Percentiles rank a stretch among this genome's conserved stretches.
Conservation (phyloP, 2,888 invertebrate species). For the Panopea generosa region DNA sequence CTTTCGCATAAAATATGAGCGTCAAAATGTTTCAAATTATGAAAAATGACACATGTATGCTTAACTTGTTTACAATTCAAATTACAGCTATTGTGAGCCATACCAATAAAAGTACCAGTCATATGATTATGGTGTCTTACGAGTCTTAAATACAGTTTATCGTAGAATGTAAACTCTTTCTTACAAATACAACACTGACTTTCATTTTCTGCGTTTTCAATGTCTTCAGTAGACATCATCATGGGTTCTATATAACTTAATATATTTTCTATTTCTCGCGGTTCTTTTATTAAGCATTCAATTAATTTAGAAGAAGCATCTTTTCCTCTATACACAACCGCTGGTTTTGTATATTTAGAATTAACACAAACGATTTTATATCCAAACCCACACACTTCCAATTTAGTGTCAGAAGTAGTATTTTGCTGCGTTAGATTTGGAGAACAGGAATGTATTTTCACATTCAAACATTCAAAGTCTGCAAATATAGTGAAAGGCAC, state of each 20-base stretch:
- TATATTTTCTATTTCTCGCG: conserved; percentile 30
- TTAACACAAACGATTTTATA: conserved; percentile 19
- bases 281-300: conserved; percentile 25
- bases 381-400: conserved; percentile 19
- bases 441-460: conserved; percentile 22
- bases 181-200: conserved; percentile 22
- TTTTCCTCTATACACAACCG: conserved; percentile 15
- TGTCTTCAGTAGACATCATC: conserved; percentile 18
- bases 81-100: conserved; percentile 22
- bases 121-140: conserved; percentile 19
- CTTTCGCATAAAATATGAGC: conserved; percentile 11
- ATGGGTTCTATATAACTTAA: conserved; percentile 29
- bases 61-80: conserved; percentile 19
- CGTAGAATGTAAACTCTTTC: conserved; percentile 13
- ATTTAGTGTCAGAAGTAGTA: conserved; percentile 3
- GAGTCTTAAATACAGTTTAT: conserved; percentile 7
- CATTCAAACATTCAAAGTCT: conserved; percentile 49
- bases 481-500: conserved; percentile 50
- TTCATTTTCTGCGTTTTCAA: neutral
- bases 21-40: conserved; percentile 6
- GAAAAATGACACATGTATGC: neutral
- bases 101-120: conserved; percentile 16
- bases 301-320: conserved; percentile 11
- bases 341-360: conserved; percentile 8
- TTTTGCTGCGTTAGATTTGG: neutral